phyloP scores from a whole-genome alignment of 2,113 vertebrate genomes.

The Esox niger region DNA sequence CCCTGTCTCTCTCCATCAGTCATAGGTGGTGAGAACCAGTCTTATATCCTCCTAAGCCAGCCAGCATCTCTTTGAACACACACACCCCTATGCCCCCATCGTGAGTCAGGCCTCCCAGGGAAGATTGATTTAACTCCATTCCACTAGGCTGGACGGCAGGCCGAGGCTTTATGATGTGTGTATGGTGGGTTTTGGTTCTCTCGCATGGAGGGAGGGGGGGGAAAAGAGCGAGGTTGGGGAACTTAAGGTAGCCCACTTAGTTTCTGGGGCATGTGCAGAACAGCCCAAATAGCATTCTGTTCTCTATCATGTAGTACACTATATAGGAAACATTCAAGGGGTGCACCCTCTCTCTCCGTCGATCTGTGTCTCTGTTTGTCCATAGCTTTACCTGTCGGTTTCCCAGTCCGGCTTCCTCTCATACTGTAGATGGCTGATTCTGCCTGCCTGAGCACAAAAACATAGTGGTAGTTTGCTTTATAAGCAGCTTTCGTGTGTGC shows the following conservation, averaged over 20 bases:
- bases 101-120: background rate
- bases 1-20: conserved; percentile 44
- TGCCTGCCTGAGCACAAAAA: conserved; percentile 12
- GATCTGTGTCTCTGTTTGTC: background rate
- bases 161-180: background rate
- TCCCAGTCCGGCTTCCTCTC: background rate
- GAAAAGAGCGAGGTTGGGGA: too few species aligned
- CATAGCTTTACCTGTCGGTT: background rate
- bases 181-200: too few species aligned
- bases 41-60: conserved; percentile 19
- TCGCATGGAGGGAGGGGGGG: too few species aligned
- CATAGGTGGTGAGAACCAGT: conserved; percentile 27
- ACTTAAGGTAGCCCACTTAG: too few species aligned
- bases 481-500: conserved; percentile 7
- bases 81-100: background rate
- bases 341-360: background rate
- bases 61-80: background rate
- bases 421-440: background rate
- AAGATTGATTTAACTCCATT: too few species aligned
- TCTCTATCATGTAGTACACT: too few species aligned
- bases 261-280: too few species aligned
- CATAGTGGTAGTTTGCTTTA: background rate
- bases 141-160: background rate
- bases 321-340: too few species aligned
- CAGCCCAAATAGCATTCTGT: too few species aligned